phyloP scores from a whole-genome alignment of 1,140 invertebrate species.

The Lutraria rhynchaena region DNA sequence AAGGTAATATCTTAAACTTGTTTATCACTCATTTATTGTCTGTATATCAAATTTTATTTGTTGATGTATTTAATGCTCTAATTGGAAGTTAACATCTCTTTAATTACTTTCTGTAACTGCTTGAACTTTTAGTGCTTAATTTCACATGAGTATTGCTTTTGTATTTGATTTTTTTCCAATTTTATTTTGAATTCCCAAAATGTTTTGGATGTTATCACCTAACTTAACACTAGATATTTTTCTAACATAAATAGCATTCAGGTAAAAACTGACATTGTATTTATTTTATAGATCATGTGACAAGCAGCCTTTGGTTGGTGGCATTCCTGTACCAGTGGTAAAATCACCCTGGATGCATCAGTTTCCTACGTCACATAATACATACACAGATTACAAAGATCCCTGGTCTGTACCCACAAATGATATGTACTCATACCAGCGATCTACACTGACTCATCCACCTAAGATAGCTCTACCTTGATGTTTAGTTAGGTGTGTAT shows the following conservation, averaged over 20 bases:
- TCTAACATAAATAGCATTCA: too few species aligned
- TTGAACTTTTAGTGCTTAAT: too few species aligned
- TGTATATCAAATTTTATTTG: background rate
- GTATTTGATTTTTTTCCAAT: too few species aligned
- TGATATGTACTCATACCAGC: constrained; percentile 70
- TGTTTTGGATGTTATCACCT: too few species aligned
- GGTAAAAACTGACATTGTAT: too few species aligned
- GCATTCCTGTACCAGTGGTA: constrained; percentile 80
- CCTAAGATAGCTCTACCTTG: constrained; percentile 68
- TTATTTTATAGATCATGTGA: constrained; percentile 70
- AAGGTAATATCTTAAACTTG: background rate
- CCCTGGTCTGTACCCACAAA: constrained; percentile 59
- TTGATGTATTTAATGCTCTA: background rate
- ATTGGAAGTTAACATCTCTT: too few species aligned
- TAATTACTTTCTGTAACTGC: too few species aligned
- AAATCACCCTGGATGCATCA: constrained; percentile 75
- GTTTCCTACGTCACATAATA: constrained; percentile 61
- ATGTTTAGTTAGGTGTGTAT: too few species aligned
- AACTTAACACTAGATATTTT: too few species aligned
- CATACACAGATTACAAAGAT: constrained; percentile 67
- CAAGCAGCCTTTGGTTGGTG: constrained; percentile 72
- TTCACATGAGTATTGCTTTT: too few species aligned
- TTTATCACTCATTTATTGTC: background rate
- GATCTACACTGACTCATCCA: constrained; percentile 62
- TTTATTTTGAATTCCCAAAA: too few species aligned